Base-by-base conservation (phyloP, 2,797 vertebrate genomes). In the Crenichthys baileyi region DNA sequence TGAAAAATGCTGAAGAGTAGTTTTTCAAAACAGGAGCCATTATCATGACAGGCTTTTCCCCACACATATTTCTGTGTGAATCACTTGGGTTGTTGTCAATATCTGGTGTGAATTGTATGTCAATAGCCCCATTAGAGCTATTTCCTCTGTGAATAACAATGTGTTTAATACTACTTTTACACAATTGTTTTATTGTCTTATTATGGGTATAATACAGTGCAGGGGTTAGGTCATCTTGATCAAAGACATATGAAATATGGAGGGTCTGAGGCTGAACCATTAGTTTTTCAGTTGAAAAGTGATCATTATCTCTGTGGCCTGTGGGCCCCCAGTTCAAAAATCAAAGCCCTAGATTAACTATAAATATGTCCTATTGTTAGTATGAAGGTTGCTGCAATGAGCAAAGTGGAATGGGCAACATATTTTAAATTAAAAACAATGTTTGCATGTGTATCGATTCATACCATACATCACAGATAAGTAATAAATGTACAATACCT, bases 381-480 rank as follows among this genome's bases (percentile, higher is more conserved):
- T 15, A 22, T 5, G 31, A 31, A 18, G 3, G 7, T 22, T 68
- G 55, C 15, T 73, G 75, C 26, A 50, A 55, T 75, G 48, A 80
- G 29, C 36, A 4, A 55, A 65, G 26, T 9, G 15, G 48, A 83
- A 60, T 22, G 13, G 24, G 15, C 12, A 76, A 50, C 39, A 16
- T 7, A 2, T 26, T 63, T 29, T 44, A 24, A 67, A 67, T n/a
- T 75, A 51, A 77, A 77, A 63, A 61, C 36, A 12, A 48, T 72
- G 7, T 53, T 53, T 72, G 8, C 1, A 1, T 68, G 24, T 68
- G 65, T n/a, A 6, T 13, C 46, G 7, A 24, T 46, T 46, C 41
- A 46, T 15, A 46, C 12, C 39, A 68, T 44, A 15, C 12, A 46
- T n/a, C 41, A n/a, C 24, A n/a, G 20, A 67, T 3, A 67, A 68